These are phyloP conservation scores for Aethina tumida DNA, from an alignment of 1,140 invertebrate genomes.

Conservation along the genomic window DNA sequence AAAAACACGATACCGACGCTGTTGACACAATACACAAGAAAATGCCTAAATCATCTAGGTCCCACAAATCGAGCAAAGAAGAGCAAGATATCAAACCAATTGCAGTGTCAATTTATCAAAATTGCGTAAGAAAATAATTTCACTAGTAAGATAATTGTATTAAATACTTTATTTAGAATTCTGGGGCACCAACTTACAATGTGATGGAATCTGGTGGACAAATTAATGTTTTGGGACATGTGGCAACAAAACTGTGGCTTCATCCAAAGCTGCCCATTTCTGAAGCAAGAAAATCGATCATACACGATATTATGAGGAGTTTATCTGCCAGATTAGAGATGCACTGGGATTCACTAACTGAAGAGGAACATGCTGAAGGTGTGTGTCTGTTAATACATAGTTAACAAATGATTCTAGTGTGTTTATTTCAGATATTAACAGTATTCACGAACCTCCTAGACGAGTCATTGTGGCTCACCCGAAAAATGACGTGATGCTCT, in stretches of 20 bases:
- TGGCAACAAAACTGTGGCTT: conserved; percentile 60
- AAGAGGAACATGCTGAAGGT: conserved; percentile 45
- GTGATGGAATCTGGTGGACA: no score
- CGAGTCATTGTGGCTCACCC: conserved; percentile 61
- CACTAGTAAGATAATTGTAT: no score
- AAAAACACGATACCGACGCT: conserved; percentile 41
- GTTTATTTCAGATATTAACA: conserved; percentile 46
- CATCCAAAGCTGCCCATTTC: conserved; percentile 57
- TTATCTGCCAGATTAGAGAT: conserved; percentile 67
- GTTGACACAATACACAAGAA: conserved; percentile 46
- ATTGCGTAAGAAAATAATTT: conserved; percentile 9
- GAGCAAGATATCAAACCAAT: conserved; percentile 38
- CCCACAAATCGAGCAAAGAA: conserved; percentile 36
- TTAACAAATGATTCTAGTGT: conserved; percentile 8
- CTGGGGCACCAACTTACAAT: no score
- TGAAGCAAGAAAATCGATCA: conserved; percentile 55
- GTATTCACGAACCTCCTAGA: conserved; percentile 68
- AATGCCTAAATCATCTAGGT: conserved; percentile 38
- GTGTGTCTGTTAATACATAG: background rate
- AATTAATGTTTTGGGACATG: conserved; percentile 50
- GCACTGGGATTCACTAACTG: conserved; percentile 76
- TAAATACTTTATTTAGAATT: no score
- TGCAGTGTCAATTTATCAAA: conserved; percentile 35
- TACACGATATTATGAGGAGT: conserved; percentile 69
- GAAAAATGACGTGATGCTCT: conserved; percentile 55